Percentiles rank a stretch among this genome's conserved stretches.
Evolutionary conservation across 1,140 invertebrate genomes (phyloP).

Genomic region (Euura lappo): DNA sequence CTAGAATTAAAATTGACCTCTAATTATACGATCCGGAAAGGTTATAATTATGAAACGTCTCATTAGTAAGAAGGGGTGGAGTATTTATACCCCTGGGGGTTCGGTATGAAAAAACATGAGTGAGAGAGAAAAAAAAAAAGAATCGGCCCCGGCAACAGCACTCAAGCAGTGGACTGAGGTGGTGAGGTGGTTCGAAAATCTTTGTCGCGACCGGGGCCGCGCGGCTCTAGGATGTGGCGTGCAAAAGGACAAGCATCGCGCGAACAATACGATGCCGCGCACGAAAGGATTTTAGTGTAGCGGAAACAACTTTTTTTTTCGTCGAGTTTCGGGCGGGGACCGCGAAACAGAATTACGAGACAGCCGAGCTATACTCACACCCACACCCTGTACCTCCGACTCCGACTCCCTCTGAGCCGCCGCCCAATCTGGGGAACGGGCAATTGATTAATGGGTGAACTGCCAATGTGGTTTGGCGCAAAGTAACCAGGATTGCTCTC

Average conservation of each 20-base stretch:
- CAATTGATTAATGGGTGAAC: constrained; percentile 42
- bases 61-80: not conserved
- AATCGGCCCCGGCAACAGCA: not conserved
- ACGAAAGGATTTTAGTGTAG: constrained; percentile 44
- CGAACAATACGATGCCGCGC: constrained; percentile 7
- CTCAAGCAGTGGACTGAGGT: not conserved
- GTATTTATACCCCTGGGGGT: not conserved
- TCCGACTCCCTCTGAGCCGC: not conserved
- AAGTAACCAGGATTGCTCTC: constrained; percentile 36
- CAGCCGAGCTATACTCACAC: constrained; percentile 2
- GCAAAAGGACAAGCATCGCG: not conserved
- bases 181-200: not conserved
- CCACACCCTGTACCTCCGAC: not conserved
- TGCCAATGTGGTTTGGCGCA: constrained; percentile 38
- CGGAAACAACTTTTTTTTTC: constrained; percentile 29
- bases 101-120: not conserved
- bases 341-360: constrained; percentile 41
- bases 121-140: not conserved
- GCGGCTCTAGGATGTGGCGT: too few species aligned
- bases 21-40: not conserved
- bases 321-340: constrained; percentile 32
- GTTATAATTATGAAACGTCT: not conserved
- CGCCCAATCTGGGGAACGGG: constrained; percentile 21
- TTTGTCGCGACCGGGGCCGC: not conserved
- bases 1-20: not conserved